Evolutionary conservation across 2,797 vertebrate species (phyloP).

Genomic region (Rhabdomys pumilio): DNA sequence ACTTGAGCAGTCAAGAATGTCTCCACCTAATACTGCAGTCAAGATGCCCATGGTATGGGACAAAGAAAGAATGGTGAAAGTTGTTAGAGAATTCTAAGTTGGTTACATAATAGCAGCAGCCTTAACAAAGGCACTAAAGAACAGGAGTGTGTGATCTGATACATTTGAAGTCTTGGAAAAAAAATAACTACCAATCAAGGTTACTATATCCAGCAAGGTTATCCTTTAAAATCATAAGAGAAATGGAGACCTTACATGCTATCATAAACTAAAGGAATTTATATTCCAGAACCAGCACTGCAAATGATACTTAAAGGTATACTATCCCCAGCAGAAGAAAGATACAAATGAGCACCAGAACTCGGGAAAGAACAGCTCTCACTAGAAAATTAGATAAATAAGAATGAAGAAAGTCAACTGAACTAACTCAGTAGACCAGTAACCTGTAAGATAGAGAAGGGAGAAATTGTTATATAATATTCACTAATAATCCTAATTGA

Average conservation of each 20-base stretch:
- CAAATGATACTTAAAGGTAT: neutral
- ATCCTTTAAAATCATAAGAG: neutral
- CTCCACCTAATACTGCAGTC: neutral
- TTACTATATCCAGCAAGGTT: neutral
- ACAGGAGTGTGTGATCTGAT: neutral
- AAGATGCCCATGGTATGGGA: neutral
- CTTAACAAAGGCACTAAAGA: neutral
- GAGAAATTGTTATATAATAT: too few species aligned
- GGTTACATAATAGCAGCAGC: too few species aligned
- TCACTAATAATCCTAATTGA: neutral
- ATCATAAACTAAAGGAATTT: neutral
- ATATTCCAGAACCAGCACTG: neutral
- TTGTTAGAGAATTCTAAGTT: neutral
- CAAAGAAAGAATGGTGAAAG: neutral
- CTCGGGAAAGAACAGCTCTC: neutral
- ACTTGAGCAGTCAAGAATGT: neutral
- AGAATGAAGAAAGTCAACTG: neutral
- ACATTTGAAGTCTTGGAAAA: neutral
- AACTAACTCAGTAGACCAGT: neutral
- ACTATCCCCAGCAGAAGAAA: neutral
- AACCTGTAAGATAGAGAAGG: neutral
- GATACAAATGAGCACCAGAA: neutral
- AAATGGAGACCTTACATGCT: neutral
- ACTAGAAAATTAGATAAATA: neutral
- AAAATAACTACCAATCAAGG: neutral